These are phyloP conservation scores for Drosophila kuntzei DNA, from an alignment of 2,888 invertebrate species.

Conservation along the genomic window DNA sequence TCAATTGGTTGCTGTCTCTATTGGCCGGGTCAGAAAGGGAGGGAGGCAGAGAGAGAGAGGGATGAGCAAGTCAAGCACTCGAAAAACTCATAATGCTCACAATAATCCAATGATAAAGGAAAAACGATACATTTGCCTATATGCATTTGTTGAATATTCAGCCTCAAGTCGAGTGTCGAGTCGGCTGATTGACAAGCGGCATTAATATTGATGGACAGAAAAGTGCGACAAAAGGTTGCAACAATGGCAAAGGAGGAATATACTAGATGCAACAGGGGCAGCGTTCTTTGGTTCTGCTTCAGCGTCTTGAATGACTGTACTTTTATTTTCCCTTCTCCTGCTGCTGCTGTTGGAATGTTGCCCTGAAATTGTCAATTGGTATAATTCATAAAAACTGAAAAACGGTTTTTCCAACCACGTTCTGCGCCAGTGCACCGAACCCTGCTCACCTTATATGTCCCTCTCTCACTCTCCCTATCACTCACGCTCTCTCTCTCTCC, in stretches of 20 bases:
- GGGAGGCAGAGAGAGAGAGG: not conserved
- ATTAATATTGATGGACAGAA: constrained; percentile 52
- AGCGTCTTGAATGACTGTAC: constrained; percentile 68
- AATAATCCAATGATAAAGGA: constrained; percentile 23
- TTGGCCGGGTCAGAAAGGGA: constrained; percentile 11
- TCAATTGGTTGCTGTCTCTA: constrained; percentile 24
- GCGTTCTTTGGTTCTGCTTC: constrained; percentile 7
- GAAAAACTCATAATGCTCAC: constrained; percentile 11
- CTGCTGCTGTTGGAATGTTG: constrained; percentile 35
- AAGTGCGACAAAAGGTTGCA: constrained; percentile 52
- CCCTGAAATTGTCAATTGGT: constrained; percentile 72
- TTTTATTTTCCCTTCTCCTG: constrained; percentile 46
- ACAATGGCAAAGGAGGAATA: constrained; percentile 20
- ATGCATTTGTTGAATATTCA: constrained; percentile 43
- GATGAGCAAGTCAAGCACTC: constrained; percentile 30
- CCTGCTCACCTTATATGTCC: constrained; percentile 29
- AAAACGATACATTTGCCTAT: constrained; percentile 38
- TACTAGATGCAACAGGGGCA: constrained; percentile 29
- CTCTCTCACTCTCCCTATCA: not conserved
- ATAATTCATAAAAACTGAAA: constrained; percentile 65
- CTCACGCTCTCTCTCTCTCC: not conserved
- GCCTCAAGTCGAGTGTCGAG: constrained; percentile 9
- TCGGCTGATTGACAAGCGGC: constrained; percentile 60
- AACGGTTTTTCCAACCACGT: constrained; percentile 72
- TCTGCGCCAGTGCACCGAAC: constrained; percentile 72